A percentile compares a stretch with the other conserved stretches of the same genome.
phyloP scores from a whole-genome alignment of 2,797 vertebrate genomes.

The Lemur catta region DNA sequence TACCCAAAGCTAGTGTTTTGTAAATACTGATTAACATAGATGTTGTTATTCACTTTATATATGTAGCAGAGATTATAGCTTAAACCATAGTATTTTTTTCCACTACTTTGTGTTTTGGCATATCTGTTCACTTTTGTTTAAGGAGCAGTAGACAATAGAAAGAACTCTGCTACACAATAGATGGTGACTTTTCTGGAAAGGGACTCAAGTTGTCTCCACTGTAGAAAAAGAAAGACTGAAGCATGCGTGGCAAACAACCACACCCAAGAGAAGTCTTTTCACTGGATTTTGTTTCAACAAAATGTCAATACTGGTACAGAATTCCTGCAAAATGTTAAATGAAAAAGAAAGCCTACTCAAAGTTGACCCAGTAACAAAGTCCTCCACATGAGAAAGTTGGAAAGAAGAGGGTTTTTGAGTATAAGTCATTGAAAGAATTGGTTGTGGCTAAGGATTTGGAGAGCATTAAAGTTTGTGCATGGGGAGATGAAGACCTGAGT shows the following conservation, averaged over 20 bases:
- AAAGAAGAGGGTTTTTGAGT: not conserved
- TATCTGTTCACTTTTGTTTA: not conserved
- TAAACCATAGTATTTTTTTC: not conserved
- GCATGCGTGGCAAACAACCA: not conserved
- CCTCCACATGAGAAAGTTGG: not conserved
- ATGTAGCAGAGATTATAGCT: not conserved
- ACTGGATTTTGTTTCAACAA: not conserved
- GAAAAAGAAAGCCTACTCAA: not conserved
- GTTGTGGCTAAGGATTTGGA: not conserved
- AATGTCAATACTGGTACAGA: not conserved
- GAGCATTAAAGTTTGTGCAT: not conserved
- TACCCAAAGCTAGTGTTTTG: not conserved
- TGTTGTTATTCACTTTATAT: not conserved
- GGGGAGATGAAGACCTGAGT: not conserved
- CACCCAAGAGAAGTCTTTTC: not conserved
- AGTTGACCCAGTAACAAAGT: not conserved
- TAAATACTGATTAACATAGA: not conserved
- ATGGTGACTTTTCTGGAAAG: not conserved
- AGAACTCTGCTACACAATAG: not conserved
- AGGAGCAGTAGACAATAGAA: not conserved
- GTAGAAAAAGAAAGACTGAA: not conserved
- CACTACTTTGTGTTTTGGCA: not conserved
- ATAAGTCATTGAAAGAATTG: not conserved
- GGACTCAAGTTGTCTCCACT: not conserved
- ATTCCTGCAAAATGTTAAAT: not conserved